Base-by-base conservation (phyloP, 2,113 vertebrate genomes). In the Cairina moschata region DNA sequence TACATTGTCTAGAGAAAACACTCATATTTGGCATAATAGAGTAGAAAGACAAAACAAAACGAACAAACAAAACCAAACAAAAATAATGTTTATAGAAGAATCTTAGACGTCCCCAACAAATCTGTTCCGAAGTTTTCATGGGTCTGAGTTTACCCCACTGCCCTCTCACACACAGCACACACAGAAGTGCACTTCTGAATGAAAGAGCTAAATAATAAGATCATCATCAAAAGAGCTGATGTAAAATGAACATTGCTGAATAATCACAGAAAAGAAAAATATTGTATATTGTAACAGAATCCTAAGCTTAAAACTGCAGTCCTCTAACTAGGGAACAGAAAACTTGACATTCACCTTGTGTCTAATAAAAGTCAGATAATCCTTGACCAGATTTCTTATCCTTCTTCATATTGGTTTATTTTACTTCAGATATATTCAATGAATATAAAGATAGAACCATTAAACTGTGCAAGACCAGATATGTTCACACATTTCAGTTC, bases 351-450 rank as follows among this genome's bases (percentile, higher is more conserved):
- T 84, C 44, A 52, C 78, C 74, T 91, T 48, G 5, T 42, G 17
- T 72, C 60, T 92, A 88, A 93, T 89, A 86, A 91, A 93, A 74
- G 50, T 29, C 17, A 62, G 44, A 9, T 66, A 65, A 88, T 82
- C 48, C 23, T 60, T 23, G 71, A 78, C 5, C 16, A 79, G 54
- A 73, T 72, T 79, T 13, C 4, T 72, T 66, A 66, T 22, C n/a
- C 29, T 78, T 84, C 34, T 60, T 87, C 34, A n/a, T 84, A 42
- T n/a, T 54, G 17, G 10, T 67, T 81, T 72, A 14, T 72, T 52
- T 67, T 62, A 50, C 81, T 78, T 83, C 20, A n/a, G 31, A 72
- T 11, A 10, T 8, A 58, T 60, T 73, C 67, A 91, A 58, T n/a
- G 3, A 65, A 65, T 66, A 67, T 18, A 79, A 91, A 74, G 6